Percentiles rank a stretch among this genome's conserved stretches.
phyloP scores from a whole-genome alignment of 1,140 invertebrate species.

The Drosophila mojavensis region DNA sequence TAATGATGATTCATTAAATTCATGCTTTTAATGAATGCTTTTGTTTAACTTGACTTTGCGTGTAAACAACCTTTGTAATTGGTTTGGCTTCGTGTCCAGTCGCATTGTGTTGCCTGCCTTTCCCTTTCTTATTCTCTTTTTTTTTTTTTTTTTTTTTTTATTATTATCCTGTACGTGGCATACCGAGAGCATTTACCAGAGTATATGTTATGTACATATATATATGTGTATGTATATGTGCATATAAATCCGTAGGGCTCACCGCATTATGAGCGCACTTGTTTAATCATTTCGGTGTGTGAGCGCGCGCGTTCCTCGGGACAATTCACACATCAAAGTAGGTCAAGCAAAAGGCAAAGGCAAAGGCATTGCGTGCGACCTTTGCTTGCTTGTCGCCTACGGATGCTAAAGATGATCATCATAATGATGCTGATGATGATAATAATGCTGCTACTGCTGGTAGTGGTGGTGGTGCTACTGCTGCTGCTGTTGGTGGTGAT shows the following conservation, averaged over 20 bases:
- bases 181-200: conserved; percentile 7
- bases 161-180: conserved; percentile 49
- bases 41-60: conserved; percentile 62
- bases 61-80: conserved; percentile 75
- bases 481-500: conserved; percentile 8
- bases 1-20: conserved; percentile 41
- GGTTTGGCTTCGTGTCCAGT: conserved; percentile 70
- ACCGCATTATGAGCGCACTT: conserved; percentile 56
- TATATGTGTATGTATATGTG: background rate
- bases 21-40: conserved; percentile 33
- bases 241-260: conserved; percentile 55
- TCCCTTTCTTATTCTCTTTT: conserved; percentile 5
- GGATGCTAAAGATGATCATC: conserved; percentile 5
- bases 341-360: conserved; percentile 74
- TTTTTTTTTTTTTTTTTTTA: background rate
- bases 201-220: conserved; percentile 10
- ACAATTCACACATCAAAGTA: conserved; percentile 82
- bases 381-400: conserved; percentile 64
- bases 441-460: conserved; percentile 13
- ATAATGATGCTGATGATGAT: conserved; percentile 1
- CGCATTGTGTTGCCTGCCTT: conserved; percentile 34
- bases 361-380: conserved; percentile 73
- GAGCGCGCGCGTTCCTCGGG: conserved; percentile 57
- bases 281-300: conserved; percentile 54
- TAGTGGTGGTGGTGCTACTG: conserved; percentile 7